A percentile compares a stretch with the other conserved stretches of the same genome.
Evolutionary conservation across 2,797 vertebrate species (phyloP).

Genomic region (Adrianichthys oophorus): DNA sequence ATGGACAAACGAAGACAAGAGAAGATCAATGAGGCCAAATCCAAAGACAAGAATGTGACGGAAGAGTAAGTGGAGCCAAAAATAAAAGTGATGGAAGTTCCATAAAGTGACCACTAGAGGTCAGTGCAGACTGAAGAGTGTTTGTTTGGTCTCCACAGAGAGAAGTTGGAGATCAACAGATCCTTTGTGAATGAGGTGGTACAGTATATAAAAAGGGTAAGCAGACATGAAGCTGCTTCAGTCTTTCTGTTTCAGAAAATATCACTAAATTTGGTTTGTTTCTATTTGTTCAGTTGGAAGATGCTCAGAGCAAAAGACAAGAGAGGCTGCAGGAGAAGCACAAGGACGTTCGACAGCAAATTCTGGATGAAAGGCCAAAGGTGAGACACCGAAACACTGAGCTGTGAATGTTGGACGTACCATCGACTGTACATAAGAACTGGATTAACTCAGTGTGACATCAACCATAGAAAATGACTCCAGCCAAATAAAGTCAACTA

Average conservation of each 20-base stretch:
- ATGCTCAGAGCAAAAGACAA: conserved; percentile 93
- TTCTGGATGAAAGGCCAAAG: conserved; percentile 95
- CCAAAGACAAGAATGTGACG: conserved; percentile 93
- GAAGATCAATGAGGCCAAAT: conserved; percentile 94
- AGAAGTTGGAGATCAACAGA: conserved; percentile 97
- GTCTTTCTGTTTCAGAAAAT: too few species aligned
- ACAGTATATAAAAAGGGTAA: conserved; percentile 95
- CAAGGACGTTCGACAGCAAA: conserved; percentile 93
- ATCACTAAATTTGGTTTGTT: too few species aligned
- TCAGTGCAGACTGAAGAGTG: conserved; percentile 23
- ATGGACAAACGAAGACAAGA: conserved; percentile 98
- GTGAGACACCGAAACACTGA: conserved; percentile 67
- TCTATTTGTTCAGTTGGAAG: conserved; percentile 84
- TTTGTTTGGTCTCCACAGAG: conserved; percentile 71
- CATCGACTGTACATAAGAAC: not conserved
- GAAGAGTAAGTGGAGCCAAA: conserved; percentile 86
- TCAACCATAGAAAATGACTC: too few species aligned
- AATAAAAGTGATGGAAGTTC: too few species aligned
- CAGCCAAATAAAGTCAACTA: too few species aligned
- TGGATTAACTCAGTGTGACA: too few species aligned
- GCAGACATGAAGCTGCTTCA: conserved; percentile 28
- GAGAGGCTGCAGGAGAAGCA: conserved; percentile 93
- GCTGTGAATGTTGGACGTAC: not conserved
- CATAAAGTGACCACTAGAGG: conserved; percentile 57
- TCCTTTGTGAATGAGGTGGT: conserved; percentile 97